Base-by-base conservation (phyloP, 2,113 vertebrate genomes). In the rat (Rattus norvegicus) region DNA sequence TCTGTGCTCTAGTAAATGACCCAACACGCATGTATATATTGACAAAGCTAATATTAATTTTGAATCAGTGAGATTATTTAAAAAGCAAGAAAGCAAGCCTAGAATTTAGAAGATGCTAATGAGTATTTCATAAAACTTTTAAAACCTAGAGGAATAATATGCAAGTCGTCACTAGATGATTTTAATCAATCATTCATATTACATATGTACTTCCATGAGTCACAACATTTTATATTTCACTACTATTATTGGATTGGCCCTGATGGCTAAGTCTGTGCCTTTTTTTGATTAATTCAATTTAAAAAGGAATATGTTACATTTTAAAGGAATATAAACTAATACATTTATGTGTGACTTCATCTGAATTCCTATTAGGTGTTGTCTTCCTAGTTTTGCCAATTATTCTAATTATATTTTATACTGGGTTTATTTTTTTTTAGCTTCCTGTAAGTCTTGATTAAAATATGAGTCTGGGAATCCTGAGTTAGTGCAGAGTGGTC, bases 281-380 rank as follows among this genome's bases (percentile, higher is more conserved):
- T 36, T 61, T 47, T 87, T 20, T 96, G 56, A 87, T 73, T 94
- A 97, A 95, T 93, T 96, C 36, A 94, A 83, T 81, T 88, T 96
- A 90, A 88, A 36, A 91, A 92, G 72, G 61, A 88, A 75, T 70
- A 94, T 80, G 16, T 95, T 84, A 93, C 26, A 92, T 83, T 65
- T 67, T 83, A 96, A 90, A 96, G 26, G 52, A 95, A 96, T 95
- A 90, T 92, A 95, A 73, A 80, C 22, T 92, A 93, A 93, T 95
- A 81, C n/a, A 92, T 92, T 95, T 94, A 69, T 92, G 52, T 95
- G 79, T 93, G 80, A 94, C 47, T 95, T 93, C 59, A 96, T 88
- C n/a, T 86, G 65, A 96, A 95, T 95, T 95, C 65, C 11, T 93
- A 83, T 59, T 95, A 85, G 39, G 65, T 88, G 79, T 93, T 93